Evolutionary conservation across 2,113 vertebrate species (phyloP), one percentile per base, ranked within the genome.

Genomic region (Vulpes vulpes): DNA sequence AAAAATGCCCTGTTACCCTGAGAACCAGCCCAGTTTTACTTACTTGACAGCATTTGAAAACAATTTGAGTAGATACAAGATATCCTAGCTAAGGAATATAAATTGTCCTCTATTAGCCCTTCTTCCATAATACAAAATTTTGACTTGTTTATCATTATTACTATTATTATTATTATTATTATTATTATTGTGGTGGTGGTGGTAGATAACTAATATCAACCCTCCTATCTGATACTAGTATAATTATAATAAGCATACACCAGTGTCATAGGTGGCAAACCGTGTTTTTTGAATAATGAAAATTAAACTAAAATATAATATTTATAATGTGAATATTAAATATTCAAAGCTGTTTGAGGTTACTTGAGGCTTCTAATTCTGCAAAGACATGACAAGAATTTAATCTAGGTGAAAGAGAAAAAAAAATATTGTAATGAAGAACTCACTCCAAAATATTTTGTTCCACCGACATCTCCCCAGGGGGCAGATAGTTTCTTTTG

Each of bases 401-500:
- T 51, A 94, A 53, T 57, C n/a, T 51, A 84, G 16, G 15, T 83
- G 22, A 55, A 7, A 80, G 27, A 25, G 76, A 1, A 23, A 57
- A 57, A 91, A 78, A 91, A 78, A 35, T 85, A 35, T 69, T 16
- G 69, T 80, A 95, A 94, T 87, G 5, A 62, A 92, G 62, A 87
- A 94, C 95, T 87, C 43, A 95, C 60, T 83, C 35, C 27, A 83
- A 80, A 95, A 94, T 83, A 17, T 35, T 96, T 71, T 74, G 62
- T 57, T 95, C 38, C 25, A 67, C n/a, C 86, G 51, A 82, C 8
- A 74, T 35, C 78, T 94, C 43, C 83, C 69, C 7, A 19, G 69
- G 62, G 65, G 84, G 20, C 7, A 95, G 22, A 94, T 69, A 32
- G 38, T 96, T 96, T 64, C 62, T 80, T 95, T 95, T 69, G 73